Base-by-base conservation (phyloP, 2,113 vertebrate genomes). In the Redunca redunca region DNA sequence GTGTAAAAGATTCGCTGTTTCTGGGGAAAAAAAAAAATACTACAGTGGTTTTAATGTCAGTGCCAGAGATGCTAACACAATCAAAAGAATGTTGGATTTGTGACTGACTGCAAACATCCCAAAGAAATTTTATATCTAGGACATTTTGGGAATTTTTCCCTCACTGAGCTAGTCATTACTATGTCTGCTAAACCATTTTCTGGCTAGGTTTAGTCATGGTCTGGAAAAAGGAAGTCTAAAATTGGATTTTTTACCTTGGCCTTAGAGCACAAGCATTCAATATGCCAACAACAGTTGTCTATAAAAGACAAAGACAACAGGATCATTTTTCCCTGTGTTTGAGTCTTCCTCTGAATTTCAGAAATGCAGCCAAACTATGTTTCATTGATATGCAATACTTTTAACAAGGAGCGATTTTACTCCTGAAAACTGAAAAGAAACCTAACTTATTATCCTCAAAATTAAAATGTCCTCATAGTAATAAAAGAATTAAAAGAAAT, bases 161-260 rank as follows among this genome's bases (percentile, higher is more conserved):
- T 93, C 95, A 48, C 90, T 97, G 52, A 96, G 57, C n/a, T 93
- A 64, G 81, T 97, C 87, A 87, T 96, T 80, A 92, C 0, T 90
- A 40, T 77, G 84, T 82, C 93, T 96, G 94, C 88, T 97, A 98
- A 96, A 92, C n/a, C 80, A 92, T 90, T 97, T 88, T 92, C 94
- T 98, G 97, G 95, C 91, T 81, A 53, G 62, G 23, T 91, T 89
- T 95, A 91, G 12, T 90, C 97, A 88, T 2, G 91, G 89, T 85
- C 96, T 93, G 90, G 91, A 93, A 88, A 96, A 96, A 67, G 93
- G 85, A 98, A 97, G 48, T 97, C 86, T 98, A 97, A 97, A 98
- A 94, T 88, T 97, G 93, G 91, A 95, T 33, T 77, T 43, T 88
- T 97, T 86, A 64, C 78, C 60, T 97, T 98, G 95, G 96, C 82